These are phyloP conservation scores for Sylvia borin DNA, from an alignment of 2,797 vertebrate genomes.

Conservation along the genomic window DNA sequence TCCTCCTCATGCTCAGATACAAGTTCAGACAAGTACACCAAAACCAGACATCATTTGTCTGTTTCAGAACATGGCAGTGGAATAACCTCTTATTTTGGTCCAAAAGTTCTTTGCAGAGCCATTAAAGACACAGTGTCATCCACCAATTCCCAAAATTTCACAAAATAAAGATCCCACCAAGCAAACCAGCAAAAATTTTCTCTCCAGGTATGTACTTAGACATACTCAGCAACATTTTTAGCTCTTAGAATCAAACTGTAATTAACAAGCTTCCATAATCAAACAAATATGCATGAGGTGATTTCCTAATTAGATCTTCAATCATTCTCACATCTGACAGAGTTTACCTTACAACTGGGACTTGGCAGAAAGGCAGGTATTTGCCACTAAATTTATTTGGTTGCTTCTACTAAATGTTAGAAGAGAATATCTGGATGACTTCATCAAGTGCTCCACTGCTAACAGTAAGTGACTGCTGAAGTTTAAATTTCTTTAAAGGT, in stretches of 20 bases:
- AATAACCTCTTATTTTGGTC: not conserved
- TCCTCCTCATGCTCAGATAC: not conserved
- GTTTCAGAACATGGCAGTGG: not conserved
- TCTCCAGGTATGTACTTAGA: not conserved
- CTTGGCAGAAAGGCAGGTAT: not conserved
- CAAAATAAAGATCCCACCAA: not conserved
- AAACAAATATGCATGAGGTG: not conserved
- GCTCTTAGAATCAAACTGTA: not conserved
- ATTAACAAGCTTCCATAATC: not conserved
- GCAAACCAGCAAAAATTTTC: not conserved
- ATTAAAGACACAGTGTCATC: not conserved
- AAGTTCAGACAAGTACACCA: not conserved
- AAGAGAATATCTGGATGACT: not conserved
- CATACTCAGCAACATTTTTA: not conserved
- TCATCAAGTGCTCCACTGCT: not conserved
- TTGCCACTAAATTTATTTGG: not conserved
- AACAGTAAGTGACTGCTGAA: not conserved
- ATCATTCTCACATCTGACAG: not conserved
- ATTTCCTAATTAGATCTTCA: not conserved
- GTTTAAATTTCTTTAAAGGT: not conserved
- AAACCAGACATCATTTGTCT: not conserved
- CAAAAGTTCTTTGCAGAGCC: not conserved
- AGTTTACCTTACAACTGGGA: not conserved
- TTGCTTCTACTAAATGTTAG: not conserved
- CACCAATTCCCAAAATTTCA: not conserved